Conservation (phyloP, 2,113 vertebrate species). For the Stictonetta naevosa region DNA sequence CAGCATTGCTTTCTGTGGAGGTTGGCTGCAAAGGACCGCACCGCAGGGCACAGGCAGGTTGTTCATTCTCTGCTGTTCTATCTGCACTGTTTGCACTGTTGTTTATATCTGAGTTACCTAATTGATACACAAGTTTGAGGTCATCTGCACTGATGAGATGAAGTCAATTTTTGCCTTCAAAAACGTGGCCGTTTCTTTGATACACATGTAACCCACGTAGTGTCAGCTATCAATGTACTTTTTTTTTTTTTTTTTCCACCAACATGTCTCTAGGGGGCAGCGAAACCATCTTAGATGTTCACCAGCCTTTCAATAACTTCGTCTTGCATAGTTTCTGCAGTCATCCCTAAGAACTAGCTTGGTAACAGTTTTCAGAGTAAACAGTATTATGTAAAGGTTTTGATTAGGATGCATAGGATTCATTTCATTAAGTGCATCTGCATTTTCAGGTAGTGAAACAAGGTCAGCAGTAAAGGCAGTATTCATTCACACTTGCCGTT, state of each 20-base stretch:
- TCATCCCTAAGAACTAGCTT: neutral
- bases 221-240: neutral
- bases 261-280: constrained; percentile 21
- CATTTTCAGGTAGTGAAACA: neutral
- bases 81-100: neutral
- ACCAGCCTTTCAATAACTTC: neutral
- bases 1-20: accelerated
- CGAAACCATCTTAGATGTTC: neutral
- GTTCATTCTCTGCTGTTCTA: neutral
- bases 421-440: neutral
- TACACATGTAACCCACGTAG: neutral
- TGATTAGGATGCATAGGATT: neutral
- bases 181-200: neutral
- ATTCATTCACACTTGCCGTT: neutral
- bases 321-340: neutral
- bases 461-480: neutral
- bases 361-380: neutral
- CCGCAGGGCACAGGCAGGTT: no score
- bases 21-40: accelerated
- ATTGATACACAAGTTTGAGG: neutral
- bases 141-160: neutral
- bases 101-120: neutral
- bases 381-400: neutral
- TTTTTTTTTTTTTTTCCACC: no score
- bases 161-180: neutral